A percentile compares a stretch with the other conserved stretches of the same genome.
Evolutionary conservation across 2,113 vertebrate species (phyloP).

Genomic region (Hoplias malabaricus): DNA sequence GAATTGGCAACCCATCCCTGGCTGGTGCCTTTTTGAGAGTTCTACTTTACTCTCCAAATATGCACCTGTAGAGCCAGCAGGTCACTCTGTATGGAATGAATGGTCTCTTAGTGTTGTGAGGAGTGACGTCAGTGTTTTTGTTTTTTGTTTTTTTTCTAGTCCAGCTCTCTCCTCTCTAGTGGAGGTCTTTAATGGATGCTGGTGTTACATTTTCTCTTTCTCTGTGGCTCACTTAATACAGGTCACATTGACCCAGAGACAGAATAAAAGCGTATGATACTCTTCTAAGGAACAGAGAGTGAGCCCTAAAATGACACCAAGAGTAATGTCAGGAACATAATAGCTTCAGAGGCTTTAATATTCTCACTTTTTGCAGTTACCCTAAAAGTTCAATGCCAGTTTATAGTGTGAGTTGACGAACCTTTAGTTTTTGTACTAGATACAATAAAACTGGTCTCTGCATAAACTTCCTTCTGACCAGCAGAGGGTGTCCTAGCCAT

Average conservation of each 20-base stretch:
- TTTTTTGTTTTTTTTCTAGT: too few species aligned
- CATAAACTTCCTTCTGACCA: conserved; percentile 18
- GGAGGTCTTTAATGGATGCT: background rate
- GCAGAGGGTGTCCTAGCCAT: conserved; percentile 22
- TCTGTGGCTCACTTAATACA: background rate
- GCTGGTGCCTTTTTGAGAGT: background rate
- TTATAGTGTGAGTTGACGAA: background rate
- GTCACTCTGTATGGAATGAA: background rate
- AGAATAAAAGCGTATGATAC: conserved; percentile 2
- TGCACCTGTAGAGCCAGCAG: background rate
- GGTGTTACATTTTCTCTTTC: background rate
- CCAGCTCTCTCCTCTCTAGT: background rate
- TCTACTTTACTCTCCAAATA: background rate
- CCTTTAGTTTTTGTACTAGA: background rate
- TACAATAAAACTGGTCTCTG: background rate
- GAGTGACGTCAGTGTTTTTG: too few species aligned
- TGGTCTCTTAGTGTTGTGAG: background rate
- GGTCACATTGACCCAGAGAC: background rate
- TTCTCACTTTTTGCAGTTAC: background rate
- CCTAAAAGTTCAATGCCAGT: background rate
- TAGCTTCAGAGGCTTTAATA: background rate
- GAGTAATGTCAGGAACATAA: background rate
- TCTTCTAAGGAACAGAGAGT: background rate
- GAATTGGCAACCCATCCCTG: background rate
- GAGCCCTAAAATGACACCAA: background rate